Base-by-base conservation (phyloP, 1,140 invertebrate genomes). In the Campoletis sonorensis region DNA sequence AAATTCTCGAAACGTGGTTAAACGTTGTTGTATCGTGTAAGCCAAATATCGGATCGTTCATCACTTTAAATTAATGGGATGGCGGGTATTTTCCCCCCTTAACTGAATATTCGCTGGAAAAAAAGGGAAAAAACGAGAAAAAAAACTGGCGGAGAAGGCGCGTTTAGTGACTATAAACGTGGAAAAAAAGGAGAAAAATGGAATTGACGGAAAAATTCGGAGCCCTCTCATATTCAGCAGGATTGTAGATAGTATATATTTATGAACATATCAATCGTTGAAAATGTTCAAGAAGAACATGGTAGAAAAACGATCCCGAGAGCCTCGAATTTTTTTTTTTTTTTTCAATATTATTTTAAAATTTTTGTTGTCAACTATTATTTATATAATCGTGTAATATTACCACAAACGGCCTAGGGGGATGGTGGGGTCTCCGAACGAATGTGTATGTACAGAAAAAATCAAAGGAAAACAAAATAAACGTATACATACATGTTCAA, bases 371-470 rank as follows among this genome's bases (percentile, higher is more conserved):
- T 58, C 40, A 45, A 45, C 5, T 45, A 45, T n/a, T 58, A 58
- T 10, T 58, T 10, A 8, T 15, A 54, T 13, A 58, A n/a, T 58
- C 54, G 54, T 58, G 18, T 23, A n/a, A 23, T 45, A 45, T 45
- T 45, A 72, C 54, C 51, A 58, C 45, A n/a, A 58, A 58, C 54
- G 54, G 54, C 54, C 54, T 58, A 58, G 54, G 54, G 54, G 54
- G 21, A 58, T 58, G 54, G 21, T 58, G 54, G 54, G 54, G 21
- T 58, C 54, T 58, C 21, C 54, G 54, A 21, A 58, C 40, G 40
- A 45, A 45, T 58, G 18, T n/a, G 21, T 58, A 58, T 58, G 21
- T 58, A 58, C 1, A 58, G n/a, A 58, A n/a, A 54, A 58, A 23
- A 8, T 21, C 30, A 10, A 70, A 7, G 49, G 8, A 73, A 37